Conservation (phyloP, 2,113 vertebrate genomes). For the Anser cygnoides region DNA sequence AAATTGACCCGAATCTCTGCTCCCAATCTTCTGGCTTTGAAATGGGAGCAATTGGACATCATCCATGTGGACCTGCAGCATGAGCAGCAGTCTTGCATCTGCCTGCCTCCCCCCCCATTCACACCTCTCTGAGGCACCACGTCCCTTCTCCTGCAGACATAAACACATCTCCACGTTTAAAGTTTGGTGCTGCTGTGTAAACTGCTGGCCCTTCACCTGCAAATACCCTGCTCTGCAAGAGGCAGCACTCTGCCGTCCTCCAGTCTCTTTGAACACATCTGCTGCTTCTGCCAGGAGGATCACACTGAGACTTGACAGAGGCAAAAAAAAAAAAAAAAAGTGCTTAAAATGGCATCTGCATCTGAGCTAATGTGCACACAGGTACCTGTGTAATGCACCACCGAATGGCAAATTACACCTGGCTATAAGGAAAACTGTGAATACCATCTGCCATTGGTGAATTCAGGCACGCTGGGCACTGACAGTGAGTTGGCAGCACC, state of each 20-base stretch:
- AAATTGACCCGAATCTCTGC: neutral
- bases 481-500: neutral
- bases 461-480: neutral
- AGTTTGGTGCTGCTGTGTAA: neutral
- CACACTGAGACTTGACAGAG: neutral
- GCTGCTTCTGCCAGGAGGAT: neutral
- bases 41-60: neutral
- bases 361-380: accelerated
- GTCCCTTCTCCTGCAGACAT: neutral
- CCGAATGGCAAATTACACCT: neutral
- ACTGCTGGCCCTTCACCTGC: neutral
- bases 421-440: neutral
- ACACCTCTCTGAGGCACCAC: neutral
- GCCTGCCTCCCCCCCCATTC: neutral
- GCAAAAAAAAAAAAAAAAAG: neutral
- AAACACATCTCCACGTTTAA: neutral
- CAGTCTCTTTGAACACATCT: neutral
- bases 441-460: neutral
- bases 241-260: neutral
- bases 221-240: neutral
- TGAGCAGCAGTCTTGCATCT: neutral
- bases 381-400: neutral
- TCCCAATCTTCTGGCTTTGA: neutral
- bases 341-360: neutral
- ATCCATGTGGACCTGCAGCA: neutral